phyloP scores from a whole-genome alignment of 2,888 invertebrate species.

The Polydrusus pterygomalis region DNA sequence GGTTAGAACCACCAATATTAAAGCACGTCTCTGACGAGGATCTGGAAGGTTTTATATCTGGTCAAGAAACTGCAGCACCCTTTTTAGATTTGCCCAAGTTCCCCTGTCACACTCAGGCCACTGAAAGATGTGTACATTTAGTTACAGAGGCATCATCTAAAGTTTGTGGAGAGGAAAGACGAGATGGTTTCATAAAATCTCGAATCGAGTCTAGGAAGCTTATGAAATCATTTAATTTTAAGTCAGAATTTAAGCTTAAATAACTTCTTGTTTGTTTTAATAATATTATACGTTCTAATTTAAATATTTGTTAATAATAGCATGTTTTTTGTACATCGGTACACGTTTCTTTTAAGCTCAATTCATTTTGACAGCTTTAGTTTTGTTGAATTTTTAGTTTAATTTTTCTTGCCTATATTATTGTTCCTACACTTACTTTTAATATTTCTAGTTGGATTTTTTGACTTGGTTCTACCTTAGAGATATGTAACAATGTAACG shows the following conservation, averaged over 20 bases:
- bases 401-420: no score
- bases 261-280: slow-evolving; percentile 13
- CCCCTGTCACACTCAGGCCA: slow-evolving; percentile 23
- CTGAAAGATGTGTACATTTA: slow-evolving; percentile 15
- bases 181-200: slow-evolving; percentile 24
- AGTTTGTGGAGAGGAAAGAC: slow-evolving; percentile 23
- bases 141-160: slow-evolving; percentile 23
- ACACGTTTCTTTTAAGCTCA: no score
- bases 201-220: slow-evolving; percentile 15
- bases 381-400: no score
- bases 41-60: slow-evolving; percentile 18
- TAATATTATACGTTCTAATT: no score
- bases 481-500: neutral
- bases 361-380: no score
- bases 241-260: slow-evolving; percentile 17
- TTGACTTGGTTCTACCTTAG: no score
- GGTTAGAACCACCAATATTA: slow-evolving; percentile 32
- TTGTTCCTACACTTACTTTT: no score
- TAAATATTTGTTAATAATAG: no score
- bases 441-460: no score
- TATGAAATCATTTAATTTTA: slow-evolving; percentile 24
- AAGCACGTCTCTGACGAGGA: slow-evolving; percentile 29
- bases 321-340: no score
- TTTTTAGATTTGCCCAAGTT: slow-evolving; percentile 16
- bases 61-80: slow-evolving; percentile 14